phyloP scores from a whole-genome alignment of 1,140 invertebrate genomes.

The Danaus melanippus region DNA sequence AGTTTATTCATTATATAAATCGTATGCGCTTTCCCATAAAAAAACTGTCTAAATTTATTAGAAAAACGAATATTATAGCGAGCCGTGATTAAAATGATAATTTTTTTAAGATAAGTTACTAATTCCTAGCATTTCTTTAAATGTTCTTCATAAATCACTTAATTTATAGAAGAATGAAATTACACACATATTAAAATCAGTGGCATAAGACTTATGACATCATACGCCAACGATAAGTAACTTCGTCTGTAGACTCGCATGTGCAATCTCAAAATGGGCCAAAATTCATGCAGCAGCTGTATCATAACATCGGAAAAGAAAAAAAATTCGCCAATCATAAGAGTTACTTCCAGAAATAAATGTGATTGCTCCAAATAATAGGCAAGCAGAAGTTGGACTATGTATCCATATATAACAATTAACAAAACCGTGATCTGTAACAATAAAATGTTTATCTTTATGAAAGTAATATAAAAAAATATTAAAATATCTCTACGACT shows the following conservation, averaged over 20 bases:
- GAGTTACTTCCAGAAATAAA: slow-evolving; percentile 24
- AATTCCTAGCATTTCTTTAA: too few relatives aligned
- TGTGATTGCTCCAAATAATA: slow-evolving; percentile 32
- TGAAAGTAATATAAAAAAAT: too few relatives aligned
- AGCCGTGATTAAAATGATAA: too few relatives aligned
- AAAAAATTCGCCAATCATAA: slow-evolving; percentile 30
- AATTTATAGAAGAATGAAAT: not conserved
- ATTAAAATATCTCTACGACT: too few relatives aligned
- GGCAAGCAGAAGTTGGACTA: slow-evolving; percentile 34
- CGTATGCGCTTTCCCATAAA: too few relatives aligned
- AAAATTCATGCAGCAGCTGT: slow-evolving; percentile 40
- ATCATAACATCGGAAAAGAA: slow-evolving; percentile 41
- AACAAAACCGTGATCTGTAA: slow-evolving; percentile 35
- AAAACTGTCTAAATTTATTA: too few relatives aligned
- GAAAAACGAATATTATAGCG: too few relatives aligned
- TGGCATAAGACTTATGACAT: slow-evolving; percentile 38
- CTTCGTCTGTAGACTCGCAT: slow-evolving; percentile 43
- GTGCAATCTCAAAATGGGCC: slow-evolving; percentile 42
- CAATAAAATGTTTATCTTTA: not conserved
- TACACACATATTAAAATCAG: slow-evolving; percentile 39
- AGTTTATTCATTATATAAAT: too few relatives aligned
- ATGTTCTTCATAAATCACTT: too few relatives aligned
- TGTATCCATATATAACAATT: slow-evolving; percentile 36
- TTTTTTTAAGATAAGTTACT: too few relatives aligned
- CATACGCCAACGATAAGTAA: slow-evolving; percentile 31